Evolutionary conservation across 2,113 vertebrate species (phyloP), one percentile per base, ranked within the genome.

Genomic region (Monarcha castaneiventris): DNA sequence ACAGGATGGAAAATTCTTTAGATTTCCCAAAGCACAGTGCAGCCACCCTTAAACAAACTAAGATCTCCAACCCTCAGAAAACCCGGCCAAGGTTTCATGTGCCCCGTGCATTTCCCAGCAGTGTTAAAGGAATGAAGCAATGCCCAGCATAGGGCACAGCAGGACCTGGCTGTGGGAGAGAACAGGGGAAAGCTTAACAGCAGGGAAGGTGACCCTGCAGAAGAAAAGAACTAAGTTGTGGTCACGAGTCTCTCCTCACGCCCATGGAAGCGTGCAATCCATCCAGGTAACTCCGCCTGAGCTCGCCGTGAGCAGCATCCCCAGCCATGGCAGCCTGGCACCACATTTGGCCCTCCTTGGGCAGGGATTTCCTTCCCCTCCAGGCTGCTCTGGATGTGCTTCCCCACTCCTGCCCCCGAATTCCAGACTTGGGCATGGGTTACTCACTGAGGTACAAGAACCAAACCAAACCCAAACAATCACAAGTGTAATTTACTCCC

Each of bases 1-100:
- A 81, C 41, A 97, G 73, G 88, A 82, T 25, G 61, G 79, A 96
- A 95, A 64, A 90, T 80, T 62, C 85, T 84, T 95, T 69, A 83
- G 19, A 68, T 88, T 95, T 92, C 77, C 56, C 66, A 79, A 75
- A 82, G 75, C 69, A 84, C 61, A 80, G 46, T 26, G 63, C 71
- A 87, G 41, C 29, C 62, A 78, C 80, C 49, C 69, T 64, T 83
- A 62, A 54, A 83, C 18, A 35, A 83, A 55, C 63, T 29, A 58
- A 90, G 73, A 48, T 13, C 51, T 69, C 46, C 67, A 69, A 16
- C 41, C 73, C 44, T 64, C 22, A 58, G 58, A 83, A 93, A 88
- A 52, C 13, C 22, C 4, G 3, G 39, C 56, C 81, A 51, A 55
- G 48, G 39, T 59, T 93, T 80, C 4, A 13, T 1, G 3, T 63